These are phyloP conservation scores for Macrotrachela quadricornifera DNA, from an alignment of 1,140 invertebrate genomes.

Conservation along the genomic window DNA sequence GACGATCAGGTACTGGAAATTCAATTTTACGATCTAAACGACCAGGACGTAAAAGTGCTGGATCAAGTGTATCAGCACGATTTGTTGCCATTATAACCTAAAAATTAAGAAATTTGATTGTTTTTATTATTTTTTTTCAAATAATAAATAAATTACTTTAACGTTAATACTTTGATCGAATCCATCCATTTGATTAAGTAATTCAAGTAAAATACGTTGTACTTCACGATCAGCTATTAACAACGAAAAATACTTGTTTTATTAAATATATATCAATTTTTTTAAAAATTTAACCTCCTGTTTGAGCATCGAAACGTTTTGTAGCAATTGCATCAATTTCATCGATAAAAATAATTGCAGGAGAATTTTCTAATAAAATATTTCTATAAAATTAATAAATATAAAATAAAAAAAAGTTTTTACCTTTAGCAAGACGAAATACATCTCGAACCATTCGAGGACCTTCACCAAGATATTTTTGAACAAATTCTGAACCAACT, in stretches of 20 bases:
- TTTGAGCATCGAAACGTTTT: constrained; percentile 93
- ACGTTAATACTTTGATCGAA: constrained; percentile 99
- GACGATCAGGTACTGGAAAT: constrained; percentile 84
- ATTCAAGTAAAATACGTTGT: constrained; percentile 83
- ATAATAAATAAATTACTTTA: constrained; percentile 41
- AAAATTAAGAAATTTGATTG: too few relatives aligned
- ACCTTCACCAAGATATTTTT: constrained; percentile 95
- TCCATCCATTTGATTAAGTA: constrained; percentile 99
- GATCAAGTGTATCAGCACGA: constrained; percentile 88
- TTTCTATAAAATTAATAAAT: too few relatives aligned
- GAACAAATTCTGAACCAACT: constrained; percentile 96
- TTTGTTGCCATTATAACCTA: constrained; percentile 87
- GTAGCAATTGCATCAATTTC: constrained; percentile 91
- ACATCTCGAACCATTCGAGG: constrained; percentile 98
- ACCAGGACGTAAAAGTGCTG: constrained; percentile 80
- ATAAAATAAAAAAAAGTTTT: too few relatives aligned
- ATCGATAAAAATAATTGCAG: constrained; percentile 93
- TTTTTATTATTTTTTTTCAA: too few relatives aligned
- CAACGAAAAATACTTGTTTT: background rate
- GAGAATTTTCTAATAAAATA: constrained; percentile 57
- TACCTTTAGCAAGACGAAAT: constrained; percentile 69
- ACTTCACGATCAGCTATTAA: constrained; percentile 77
- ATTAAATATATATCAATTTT: too few relatives aligned
- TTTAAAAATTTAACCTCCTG: constrained; percentile 41
- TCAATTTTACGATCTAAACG: constrained; percentile 95